A percentile compares a stretch with the other conserved stretches of the same genome.
These are phyloP conservation scores for Drosophila limbata DNA, from an alignment of 2,888 invertebrate species.

Conservation along the genomic window DNA sequence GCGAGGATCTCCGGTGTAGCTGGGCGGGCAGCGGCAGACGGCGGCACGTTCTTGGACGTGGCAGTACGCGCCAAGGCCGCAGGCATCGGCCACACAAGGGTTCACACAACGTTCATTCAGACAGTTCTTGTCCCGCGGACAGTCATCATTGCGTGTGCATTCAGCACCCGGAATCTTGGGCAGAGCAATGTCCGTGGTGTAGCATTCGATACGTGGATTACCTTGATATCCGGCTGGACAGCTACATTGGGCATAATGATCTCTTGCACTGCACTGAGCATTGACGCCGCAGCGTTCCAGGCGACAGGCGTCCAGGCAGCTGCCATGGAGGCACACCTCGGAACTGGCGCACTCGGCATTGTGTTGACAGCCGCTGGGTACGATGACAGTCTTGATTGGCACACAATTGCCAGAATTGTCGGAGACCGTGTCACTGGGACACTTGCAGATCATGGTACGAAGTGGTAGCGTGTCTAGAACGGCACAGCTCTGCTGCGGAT, in stretches of 20 bases:
- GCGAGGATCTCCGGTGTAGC: conserved; percentile 90
- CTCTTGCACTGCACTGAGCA: conserved; percentile 91
- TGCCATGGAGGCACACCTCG: conserved; percentile 91
- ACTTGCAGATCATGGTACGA: conserved; percentile 94
- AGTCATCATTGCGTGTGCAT: conserved; percentile 92
- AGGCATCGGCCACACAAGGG: conserved; percentile 91
- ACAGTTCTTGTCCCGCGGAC: conserved; percentile 90
- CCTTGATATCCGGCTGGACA: conserved; percentile 92
- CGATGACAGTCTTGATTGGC: conserved; percentile 86
- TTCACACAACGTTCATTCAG: conserved; percentile 91
- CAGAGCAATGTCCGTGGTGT: conserved; percentile 71
- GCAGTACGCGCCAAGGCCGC: conserved; percentile 93
- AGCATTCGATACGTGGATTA: conserved; percentile 92
- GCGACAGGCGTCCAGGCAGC: conserved; percentile 92
- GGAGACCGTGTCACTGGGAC: conserved; percentile 92
- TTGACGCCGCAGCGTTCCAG: conserved; percentile 93
- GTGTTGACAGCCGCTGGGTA: conserved; percentile 88
- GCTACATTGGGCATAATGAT: conserved; percentile 91
- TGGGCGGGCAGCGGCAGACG: conserved; percentile 92
- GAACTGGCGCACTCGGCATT: conserved; percentile 91
- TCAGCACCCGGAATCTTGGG: conserved; percentile 86
- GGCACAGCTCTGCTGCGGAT: conserved; percentile 91
- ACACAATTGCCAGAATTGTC: conserved; percentile 91
- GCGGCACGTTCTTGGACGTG: conserved; percentile 91
- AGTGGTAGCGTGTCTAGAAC: conserved; percentile 92